phyloP scores from a whole-genome alignment of 2,113 vertebrate genomes.

The Alces alces region DNA sequence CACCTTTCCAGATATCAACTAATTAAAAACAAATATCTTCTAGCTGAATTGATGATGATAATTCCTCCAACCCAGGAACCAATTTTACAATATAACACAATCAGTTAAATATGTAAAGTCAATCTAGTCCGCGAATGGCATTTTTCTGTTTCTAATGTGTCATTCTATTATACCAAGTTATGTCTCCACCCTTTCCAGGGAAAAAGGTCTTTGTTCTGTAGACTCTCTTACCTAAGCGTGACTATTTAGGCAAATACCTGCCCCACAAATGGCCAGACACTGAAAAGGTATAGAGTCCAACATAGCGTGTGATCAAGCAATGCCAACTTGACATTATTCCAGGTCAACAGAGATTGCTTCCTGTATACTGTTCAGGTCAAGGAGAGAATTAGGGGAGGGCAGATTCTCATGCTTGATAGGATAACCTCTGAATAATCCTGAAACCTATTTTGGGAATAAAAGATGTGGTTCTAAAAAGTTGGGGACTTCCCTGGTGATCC shows the following conservation, averaged over 20 bases:
- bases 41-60: not conserved
- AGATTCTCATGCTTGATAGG: not conserved
- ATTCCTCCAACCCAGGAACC: not conserved
- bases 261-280: not conserved
- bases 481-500: not conserved
- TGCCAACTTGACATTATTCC: not conserved
- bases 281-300: not conserved
- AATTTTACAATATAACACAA: not conserved
- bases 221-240: not conserved
- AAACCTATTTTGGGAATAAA: not conserved
- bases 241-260: not conserved
- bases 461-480: not conserved
- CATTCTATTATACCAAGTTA: not conserved
- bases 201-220: not conserved
- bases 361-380: not conserved
- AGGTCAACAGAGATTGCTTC: not conserved
- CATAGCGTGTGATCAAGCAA: not conserved
- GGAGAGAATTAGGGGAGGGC: not conserved
- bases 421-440: not conserved
- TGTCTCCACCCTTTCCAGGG: not conserved
- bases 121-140: not conserved
- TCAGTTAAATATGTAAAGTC: not conserved
- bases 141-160: not conserved
- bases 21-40: not conserved
- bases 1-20: not conserved